Base-by-base conservation (phyloP, 23 tunicate species). In the Aplidium turbinatum region DNA sequence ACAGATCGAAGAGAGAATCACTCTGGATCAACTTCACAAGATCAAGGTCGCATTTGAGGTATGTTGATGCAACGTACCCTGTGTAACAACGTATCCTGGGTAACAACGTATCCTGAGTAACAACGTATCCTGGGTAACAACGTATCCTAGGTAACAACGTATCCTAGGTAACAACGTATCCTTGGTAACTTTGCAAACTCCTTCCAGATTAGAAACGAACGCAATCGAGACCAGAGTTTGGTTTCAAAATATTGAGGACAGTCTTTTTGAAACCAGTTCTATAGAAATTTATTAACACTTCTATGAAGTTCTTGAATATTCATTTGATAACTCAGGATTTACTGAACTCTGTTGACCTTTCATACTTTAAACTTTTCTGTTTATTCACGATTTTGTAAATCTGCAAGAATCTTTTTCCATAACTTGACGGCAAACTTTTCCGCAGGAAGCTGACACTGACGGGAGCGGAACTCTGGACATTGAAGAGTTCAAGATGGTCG, bases 391-490 rank as follows among this genome's bases (percentile, higher is more conserved):
- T 73, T 68, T 67, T 67, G 26, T 11, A 18, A 20, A 20, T 57
- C 30, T n/a, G 54, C 3, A 18, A 53, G 31, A 23, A 53, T 53
- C 29, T 23, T 1, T 53, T 73, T 54, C 34, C 51, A 20, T 21
- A 27, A n/a, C n/a, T n/a, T n/a, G n/a, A n/a, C n/a, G n/a, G n/a
- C n/a, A n/a, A n/a, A n/a, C n/a, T n/a, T 4, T 35, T 7, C 1
- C 52, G 0, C 53, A 82, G 87, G 94, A 80, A 53, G 94, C 94
- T 38, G 94, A 87, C 42, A 87, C 94, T 9, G 90, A 83, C 78
- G 97, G 97, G 31, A 84, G 97, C 40, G 97, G 90, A 57, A 85
- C 82, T 11, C 72, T 92, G 38, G 90, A 87, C 58, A 74, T 92
- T 28, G 98, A 92, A 32, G 98, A 85, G 35, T 92, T 92, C 58